phyloP scores from a whole-genome alignment of 2,888 invertebrate genomes.

The Coenonympha arcania region DNA sequence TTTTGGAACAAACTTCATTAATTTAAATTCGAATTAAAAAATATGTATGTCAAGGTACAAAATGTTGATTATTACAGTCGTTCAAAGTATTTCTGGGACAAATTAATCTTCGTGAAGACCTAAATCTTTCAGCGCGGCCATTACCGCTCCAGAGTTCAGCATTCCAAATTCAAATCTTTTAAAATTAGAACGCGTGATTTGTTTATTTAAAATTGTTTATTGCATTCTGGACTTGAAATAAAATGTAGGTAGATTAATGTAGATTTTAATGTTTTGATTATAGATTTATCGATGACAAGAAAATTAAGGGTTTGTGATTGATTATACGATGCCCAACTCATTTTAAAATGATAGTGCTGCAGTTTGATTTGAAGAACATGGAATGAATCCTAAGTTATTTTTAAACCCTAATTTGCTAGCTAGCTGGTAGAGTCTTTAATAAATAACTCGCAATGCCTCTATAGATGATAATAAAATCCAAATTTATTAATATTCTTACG shows the following conservation, averaged over 20 bases:
- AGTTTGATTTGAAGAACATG: no score
- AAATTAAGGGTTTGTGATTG: no score
- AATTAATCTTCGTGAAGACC: constrained; percentile 8
- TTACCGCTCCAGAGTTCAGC: constrained; percentile 8
- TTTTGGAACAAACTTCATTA: not conserved
- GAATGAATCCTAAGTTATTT: no score
- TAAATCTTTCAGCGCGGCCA: constrained; percentile 8
- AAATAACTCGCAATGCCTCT: no score
- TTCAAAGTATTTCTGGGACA: constrained; percentile 4
- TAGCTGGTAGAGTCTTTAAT: no score
- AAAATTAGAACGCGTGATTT: constrained; percentile 9
- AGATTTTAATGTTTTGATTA: not conserved
- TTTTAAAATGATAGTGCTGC: no score
- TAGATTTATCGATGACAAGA: not conserved
- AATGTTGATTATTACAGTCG: not conserved
- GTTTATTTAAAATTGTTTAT: constrained; percentile 1
- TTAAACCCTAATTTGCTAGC: no score
- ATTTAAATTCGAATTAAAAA: not conserved
- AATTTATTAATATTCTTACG: no score
- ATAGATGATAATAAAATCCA: no score
- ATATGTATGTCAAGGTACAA: constrained; percentile 2
- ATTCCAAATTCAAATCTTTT: constrained; percentile 1
- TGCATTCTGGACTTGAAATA: not conserved
- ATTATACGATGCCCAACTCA: no score
- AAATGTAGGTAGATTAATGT: not conserved